Percentiles rank a stretch among this genome's conserved stretches.
phyloP scores from a whole-genome alignment of 1,140 invertebrate species.

The Zeugodacus cucurbitae region DNA sequence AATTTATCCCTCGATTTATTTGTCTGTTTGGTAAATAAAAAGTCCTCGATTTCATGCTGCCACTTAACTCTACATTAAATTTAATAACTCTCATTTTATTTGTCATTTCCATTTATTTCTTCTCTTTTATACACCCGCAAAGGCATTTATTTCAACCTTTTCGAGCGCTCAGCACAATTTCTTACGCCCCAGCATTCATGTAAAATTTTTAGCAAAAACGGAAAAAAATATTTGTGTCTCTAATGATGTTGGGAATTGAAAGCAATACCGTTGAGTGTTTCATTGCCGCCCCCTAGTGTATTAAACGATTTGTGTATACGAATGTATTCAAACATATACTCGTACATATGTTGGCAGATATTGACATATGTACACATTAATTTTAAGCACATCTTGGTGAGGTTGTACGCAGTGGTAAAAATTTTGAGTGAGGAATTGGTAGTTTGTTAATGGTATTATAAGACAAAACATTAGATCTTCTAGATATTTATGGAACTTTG shows the following conservation, averaged over 20 bases:
- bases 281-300: background rate
- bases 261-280: background rate
- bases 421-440: too few relatives aligned
- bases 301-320: background rate
- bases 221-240: background rate
- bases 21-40: too few relatives aligned
- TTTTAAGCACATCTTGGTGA: too few relatives aligned
- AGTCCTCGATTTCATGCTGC: too few relatives aligned
- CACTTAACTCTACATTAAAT: background rate
- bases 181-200: background rate
- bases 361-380: background rate
- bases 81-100: background rate
- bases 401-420: too few relatives aligned
- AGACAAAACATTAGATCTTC: too few relatives aligned
- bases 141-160: background rate
- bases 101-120: background rate
- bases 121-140: background rate
- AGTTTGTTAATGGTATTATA: too few relatives aligned
- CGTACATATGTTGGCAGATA: background rate
- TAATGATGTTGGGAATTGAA: constrained; percentile 20
- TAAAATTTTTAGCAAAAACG: background rate
- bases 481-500: too few relatives aligned
- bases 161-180: background rate
- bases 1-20: too few relatives aligned
- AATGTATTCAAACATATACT: background rate